Percentiles rank a stretch among this genome's conserved stretches.
phyloP scores from a whole-genome alignment of 2,888 invertebrate species.

The Ectropis crepuscularia region DNA sequence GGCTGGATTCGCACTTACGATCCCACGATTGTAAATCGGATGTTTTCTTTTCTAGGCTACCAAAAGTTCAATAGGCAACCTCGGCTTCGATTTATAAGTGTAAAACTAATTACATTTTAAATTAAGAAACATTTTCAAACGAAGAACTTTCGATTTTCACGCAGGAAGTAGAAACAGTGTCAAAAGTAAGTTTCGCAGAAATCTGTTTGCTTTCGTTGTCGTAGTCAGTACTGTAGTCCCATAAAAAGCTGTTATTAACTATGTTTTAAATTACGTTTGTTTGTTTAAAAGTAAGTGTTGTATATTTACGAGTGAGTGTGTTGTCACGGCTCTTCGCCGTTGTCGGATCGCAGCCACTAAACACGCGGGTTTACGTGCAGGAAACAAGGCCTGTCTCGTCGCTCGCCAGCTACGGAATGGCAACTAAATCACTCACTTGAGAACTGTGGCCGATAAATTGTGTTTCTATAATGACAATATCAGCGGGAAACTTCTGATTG shows the following conservation, averaged over 20 bases:
- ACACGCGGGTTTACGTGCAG: slow-evolving; percentile 54
- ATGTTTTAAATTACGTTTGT: slow-evolving; percentile 52
- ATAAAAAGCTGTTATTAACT: slow-evolving; percentile 29
- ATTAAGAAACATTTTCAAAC: no score
- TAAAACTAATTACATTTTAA: no score
- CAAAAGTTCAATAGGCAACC: no score
- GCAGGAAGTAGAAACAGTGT: background rate
- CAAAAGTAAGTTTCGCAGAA: background rate
- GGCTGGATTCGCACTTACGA: no score
- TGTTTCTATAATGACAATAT: slow-evolving; percentile 48
- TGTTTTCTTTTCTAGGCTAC: no score
- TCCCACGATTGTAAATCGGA: no score
- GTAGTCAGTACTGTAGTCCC: background rate
- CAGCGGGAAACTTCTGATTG: slow-evolving; percentile 35
- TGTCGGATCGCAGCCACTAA: slow-evolving; percentile 49
- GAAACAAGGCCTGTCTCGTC: slow-evolving; percentile 34
- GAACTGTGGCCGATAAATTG: slow-evolving; percentile 49
- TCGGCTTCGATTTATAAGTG: no score
- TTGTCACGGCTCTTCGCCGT: slow-evolving; percentile 58
- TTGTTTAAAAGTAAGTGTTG: slow-evolving; percentile 51
- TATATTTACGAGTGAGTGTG: slow-evolving; percentile 60
- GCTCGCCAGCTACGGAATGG: slow-evolving; percentile 44
- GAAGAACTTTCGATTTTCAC: slow-evolving; percentile 2
- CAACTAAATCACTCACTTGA: slow-evolving; percentile 40
- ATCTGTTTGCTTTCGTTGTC: background rate